phyloP scores from a whole-genome alignment of 2,797 vertebrate species.

The Melanotaenia boesemani region DNA sequence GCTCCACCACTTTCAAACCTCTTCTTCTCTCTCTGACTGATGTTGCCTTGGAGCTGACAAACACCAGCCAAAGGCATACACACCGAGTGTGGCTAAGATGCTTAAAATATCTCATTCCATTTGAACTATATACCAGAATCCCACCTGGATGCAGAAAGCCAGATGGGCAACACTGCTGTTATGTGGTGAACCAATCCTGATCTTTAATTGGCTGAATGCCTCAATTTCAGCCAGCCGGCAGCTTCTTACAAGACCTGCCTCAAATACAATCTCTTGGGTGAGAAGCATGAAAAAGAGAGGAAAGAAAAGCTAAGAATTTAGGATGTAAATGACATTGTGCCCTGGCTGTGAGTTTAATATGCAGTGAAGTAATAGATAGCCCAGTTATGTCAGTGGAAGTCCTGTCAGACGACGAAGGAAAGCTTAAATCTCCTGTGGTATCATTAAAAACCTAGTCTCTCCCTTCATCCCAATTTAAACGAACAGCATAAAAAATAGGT shows the following conservation, averaged over 20 bases:
- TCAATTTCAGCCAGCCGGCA: constrained; percentile 38
- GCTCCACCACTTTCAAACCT: constrained; percentile 67
- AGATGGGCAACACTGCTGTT: constrained; percentile 62
- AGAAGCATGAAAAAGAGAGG: neutral
- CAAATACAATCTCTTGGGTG: constrained; percentile 60
- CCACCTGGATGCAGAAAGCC: constrained; percentile 77
- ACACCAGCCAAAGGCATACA: constrained; percentile 61
- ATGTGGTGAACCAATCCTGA: constrained; percentile 66
- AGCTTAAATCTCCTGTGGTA: constrained; percentile 60
- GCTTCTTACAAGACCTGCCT: constrained; percentile 61
- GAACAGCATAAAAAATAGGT: constrained; percentile 70
- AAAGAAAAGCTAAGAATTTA: constrained; percentile 6
- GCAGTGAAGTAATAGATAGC: constrained; percentile 47
- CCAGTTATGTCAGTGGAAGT: constrained; percentile 48
- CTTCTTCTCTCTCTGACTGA: constrained; percentile 67
- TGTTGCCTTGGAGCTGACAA: constrained; percentile 64
- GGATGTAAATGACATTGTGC: constrained; percentile 2
- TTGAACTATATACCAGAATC: constrained; percentile 30
- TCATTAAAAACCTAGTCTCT: constrained; percentile 68
- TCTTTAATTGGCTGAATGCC: constrained; percentile 54
- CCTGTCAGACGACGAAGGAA: constrained; percentile 47
- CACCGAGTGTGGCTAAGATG: neutral
- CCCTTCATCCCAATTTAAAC: constrained; percentile 58
- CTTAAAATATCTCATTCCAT: constrained; percentile 42
- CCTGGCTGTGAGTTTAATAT: constrained; percentile 12